phyloP scores from a whole-genome alignment of 2,797 vertebrate genomes.

The Meriones psammophilus region DNA sequence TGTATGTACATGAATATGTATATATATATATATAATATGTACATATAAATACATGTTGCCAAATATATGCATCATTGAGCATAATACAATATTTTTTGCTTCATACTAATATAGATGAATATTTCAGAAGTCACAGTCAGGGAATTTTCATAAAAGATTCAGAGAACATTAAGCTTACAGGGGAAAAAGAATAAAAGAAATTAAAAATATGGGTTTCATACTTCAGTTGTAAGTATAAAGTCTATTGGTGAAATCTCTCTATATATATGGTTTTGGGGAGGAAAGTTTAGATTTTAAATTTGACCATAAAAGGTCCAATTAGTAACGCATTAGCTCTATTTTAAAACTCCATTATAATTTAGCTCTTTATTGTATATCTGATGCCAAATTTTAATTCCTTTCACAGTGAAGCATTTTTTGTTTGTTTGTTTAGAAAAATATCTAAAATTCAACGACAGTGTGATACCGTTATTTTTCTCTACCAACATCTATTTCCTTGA shows the following conservation, averaged over 20 bases:
- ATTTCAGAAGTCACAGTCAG: not conserved
- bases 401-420: constrained; percentile 48
- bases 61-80: not conserved
- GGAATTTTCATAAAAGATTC: not conserved
- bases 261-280: not conserved
- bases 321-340: constrained; percentile 66
- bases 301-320: constrained; percentile 49
- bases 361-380: constrained; percentile 36
- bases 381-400: constrained; percentile 57
- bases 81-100: not conserved
- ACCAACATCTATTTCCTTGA: constrained; percentile 15
- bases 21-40: too few relatives aligned
- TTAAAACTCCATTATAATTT: constrained; percentile 69
- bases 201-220: not conserved
- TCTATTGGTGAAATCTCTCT: not conserved
- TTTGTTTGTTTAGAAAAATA: constrained; percentile 40
- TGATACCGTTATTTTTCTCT: constrained; percentile 38
- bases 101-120: not conserved
- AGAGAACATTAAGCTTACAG: not conserved
- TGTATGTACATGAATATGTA: too few relatives aligned
- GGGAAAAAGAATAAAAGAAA: constrained; percentile 46
- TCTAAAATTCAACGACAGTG: constrained; percentile 51
- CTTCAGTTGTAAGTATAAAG: constrained; percentile 46
- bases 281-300: constrained; percentile 58
- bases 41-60: too few relatives aligned